Evolutionary conservation across 2,888 invertebrate genomes (phyloP), one percentile per base, ranked within the genome.

Genomic region (Andrena haemorrhoa): DNA sequence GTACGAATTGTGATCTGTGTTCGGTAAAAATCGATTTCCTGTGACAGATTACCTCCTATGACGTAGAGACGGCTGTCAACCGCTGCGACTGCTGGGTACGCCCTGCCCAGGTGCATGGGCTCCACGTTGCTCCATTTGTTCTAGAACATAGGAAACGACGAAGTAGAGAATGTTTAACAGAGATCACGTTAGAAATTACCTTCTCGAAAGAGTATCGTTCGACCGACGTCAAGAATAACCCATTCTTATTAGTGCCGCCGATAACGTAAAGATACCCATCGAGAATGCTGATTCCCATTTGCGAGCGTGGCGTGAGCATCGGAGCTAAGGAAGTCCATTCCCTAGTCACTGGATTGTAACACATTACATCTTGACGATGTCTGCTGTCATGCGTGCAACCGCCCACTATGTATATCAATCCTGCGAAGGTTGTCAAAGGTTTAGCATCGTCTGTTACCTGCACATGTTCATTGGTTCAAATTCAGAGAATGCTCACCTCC

Each of bases 211-310:
- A 97, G 93, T 97, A 98, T 93, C 97, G 95, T 93, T 98, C 98
- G 8, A 98, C 98, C 3, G 97, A 97, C 86, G 96, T 95, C 58
- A 98, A 95, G 73, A 98, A 97, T 90, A 96, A 97, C 84, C 96
- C 96, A 80, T 97, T 95, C 88, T 97, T 97, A 92, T 97, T 97
- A 92, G 97, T 98, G 2, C 98, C 98, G 23, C 98, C 98, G 64
- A 98, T 97, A 20, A 97, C 98, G 94, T 98, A 98, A 68, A 98
- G 95, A 91, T 96, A 96, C 88, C 97, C 96, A 93, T 97, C 97
- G 51, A 98, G 95, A 72, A 98, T 96, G n/a, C 97, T 97, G 69
- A 98, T 97, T 56, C 98, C 98, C 95, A 98, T 97, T 95, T 98
- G 98, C 82, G 97, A 97, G 81, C 98, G 96, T 35, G 97, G 97